Evolutionary conservation across 2,113 vertebrate species (phyloP), one percentile per base, ranked within the genome.

Genomic region (Grus americana): DNA sequence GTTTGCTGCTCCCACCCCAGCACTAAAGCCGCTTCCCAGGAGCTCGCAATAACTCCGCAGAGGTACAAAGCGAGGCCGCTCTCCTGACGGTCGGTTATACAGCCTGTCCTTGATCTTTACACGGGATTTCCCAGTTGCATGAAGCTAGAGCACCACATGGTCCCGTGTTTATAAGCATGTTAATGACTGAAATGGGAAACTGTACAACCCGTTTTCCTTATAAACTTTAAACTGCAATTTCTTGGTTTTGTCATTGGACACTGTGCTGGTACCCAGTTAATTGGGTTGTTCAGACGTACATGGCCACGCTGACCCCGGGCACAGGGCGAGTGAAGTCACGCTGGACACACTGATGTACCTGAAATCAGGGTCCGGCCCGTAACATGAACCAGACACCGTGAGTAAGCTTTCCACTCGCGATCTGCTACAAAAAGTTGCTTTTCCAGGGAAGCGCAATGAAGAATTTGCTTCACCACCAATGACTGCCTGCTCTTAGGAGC

Each of bases 171-270:
- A 94, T 79, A 97, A 91, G 81, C 90, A 88, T 76, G 86, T 88
- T 97, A 96, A 94, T 94, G 86, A 79, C 66, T n/a, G 80, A 54
- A 94, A 85, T 24, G 86, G 81, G 91, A 95, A 92, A 71, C 52
- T 5, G 52, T 40, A 80, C 68, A 70, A 38, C 40, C 46, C 11
- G 0, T 81, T 94, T 74, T 96, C 82, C 92, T 91, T 90, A 88
- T 80, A 79, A 92, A 95, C 36, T 38, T 93, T 79, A 93, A 95
- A 90, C 11, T 23, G 87, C 44, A 55, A 59, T 66, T 84, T 78
- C 82, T 94, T 85, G 52, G 3, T 62, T 97, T 88, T 82, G 88
- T 80, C 91, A 80, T 1, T 24, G 71, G 85, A 79, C 22, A 0
- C 78, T 57, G 87, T 15, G 2, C 42, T 85, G 3, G 0, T 15